phyloP scores from a whole-genome alignment of 2,797 vertebrate genomes.

The Sebastes variabilis region DNA sequence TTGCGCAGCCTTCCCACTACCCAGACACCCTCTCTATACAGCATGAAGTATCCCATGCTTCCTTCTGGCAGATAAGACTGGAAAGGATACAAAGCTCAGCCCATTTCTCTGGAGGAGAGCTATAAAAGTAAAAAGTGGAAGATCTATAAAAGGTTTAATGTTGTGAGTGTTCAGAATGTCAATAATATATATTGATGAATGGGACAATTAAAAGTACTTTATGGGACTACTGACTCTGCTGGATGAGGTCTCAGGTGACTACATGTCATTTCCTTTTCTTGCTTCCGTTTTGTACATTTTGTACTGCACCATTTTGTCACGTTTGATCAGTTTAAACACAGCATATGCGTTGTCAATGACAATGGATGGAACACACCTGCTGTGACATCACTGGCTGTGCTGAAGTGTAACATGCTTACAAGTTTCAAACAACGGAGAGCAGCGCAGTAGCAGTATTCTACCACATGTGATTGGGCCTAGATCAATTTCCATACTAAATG shows the following conservation, averaged over 20 bases:
- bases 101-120: constrained; percentile 9
- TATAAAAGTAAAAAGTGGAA: constrained; percentile 4
- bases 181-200: constrained; percentile 7
- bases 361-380: neutral
- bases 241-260: neutral
- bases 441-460: neutral
- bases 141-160: constrained; percentile 8
- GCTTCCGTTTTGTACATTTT: neutral
- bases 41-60: constrained; percentile 30
- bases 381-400: neutral
- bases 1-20: neutral
- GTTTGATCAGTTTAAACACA: neutral
- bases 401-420: neutral
- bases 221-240: neutral
- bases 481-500: neutral
- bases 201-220: neutral
- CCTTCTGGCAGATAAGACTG: constrained; percentile 21
- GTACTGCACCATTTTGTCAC: neutral
- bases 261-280: neutral
- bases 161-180: neutral
- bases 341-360: neutral
- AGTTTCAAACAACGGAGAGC: neutral
- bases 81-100: constrained; percentile 11
- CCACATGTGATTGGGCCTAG: neutral
- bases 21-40: neutral